phyloP scores from a whole-genome alignment of 2,113 vertebrate genomes.

The Xenopus laevis region DNA sequence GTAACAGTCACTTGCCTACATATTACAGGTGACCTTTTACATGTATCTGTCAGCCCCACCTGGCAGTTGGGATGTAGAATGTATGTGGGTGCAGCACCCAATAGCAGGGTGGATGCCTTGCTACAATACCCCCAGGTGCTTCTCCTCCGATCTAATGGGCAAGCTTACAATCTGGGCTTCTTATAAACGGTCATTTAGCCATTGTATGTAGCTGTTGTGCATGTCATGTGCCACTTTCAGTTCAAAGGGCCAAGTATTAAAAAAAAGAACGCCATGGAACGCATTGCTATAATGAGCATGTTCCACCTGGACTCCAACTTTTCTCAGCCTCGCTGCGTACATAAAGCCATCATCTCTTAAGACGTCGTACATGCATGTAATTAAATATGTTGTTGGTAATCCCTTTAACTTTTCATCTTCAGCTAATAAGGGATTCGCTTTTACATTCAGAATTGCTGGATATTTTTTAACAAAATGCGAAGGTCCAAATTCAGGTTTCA shows the following conservation, averaged over 20 bases:
- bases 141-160: too few relatives aligned
- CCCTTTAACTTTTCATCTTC: constrained; percentile 56
- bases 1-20: too few relatives aligned
- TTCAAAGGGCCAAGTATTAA: constrained; percentile 52
- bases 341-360: constrained; percentile 84
- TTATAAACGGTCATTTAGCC: constrained; percentile 81
- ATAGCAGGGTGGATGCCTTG: too few relatives aligned
- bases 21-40: too few relatives aligned
- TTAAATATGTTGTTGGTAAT: constrained; percentile 72
- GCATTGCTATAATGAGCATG: constrained; percentile 68
- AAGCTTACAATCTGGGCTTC: background rate
- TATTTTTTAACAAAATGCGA: background rate
- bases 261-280: constrained; percentile 68
- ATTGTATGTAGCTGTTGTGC: constrained; percentile 60
- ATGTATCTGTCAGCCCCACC: background rate
- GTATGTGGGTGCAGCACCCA: too few relatives aligned
- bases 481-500: constrained; percentile 38
- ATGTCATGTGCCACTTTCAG: constrained; percentile 60
- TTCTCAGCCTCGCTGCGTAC: constrained; percentile 71
- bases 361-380: constrained; percentile 84
- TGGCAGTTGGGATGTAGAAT: too few relatives aligned
- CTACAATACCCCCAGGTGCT: too few relatives aligned
- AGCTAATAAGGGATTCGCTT: constrained; percentile 74
- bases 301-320: constrained; percentile 66
- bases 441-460: constrained; percentile 61